Percentiles rank a stretch among this genome's conserved stretches.
phyloP scores from a whole-genome alignment of 2,113 vertebrate species.

The Myiopsitta monachus region DNA sequence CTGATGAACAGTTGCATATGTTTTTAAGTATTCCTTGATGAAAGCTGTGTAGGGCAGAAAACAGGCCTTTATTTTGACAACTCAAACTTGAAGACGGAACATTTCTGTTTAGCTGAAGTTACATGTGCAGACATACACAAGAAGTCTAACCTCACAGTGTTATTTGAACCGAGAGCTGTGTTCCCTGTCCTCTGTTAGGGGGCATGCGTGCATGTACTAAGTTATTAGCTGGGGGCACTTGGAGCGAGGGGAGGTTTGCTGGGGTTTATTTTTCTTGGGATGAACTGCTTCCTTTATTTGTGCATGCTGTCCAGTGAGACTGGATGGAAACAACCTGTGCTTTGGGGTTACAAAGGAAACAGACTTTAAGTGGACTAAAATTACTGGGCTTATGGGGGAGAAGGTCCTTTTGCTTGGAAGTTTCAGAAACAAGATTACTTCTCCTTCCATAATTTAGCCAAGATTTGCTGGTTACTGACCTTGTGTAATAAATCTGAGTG shows the following conservation, averaged over 20 bases:
- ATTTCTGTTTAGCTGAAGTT: background rate
- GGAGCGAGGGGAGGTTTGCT: accelerated
- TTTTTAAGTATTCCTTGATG: background rate
- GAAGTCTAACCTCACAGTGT: background rate
- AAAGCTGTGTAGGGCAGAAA: background rate
- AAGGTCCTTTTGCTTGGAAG: background rate
- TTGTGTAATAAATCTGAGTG: background rate
- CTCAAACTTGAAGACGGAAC: background rate
- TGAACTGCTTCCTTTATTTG: accelerated
- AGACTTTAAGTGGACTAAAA: background rate
- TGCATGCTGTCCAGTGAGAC: background rate
- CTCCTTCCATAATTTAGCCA: background rate
- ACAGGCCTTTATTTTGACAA: background rate
- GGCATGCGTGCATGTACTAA: accelerated
- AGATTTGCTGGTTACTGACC: background rate
- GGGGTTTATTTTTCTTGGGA: background rate
- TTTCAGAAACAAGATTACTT: background rate
- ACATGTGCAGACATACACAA: background rate
- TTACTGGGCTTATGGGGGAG: background rate
- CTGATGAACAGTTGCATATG: background rate
- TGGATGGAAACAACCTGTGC: background rate
- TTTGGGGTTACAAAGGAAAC: background rate
- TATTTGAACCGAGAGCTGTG: accelerated
- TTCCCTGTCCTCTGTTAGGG: no score
- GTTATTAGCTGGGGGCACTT: background rate